These are phyloP conservation scores for Choloepus hoffmanni DNA, from an alignment of 2,113 vertebrate species.

Conservation along the genomic window DNA sequence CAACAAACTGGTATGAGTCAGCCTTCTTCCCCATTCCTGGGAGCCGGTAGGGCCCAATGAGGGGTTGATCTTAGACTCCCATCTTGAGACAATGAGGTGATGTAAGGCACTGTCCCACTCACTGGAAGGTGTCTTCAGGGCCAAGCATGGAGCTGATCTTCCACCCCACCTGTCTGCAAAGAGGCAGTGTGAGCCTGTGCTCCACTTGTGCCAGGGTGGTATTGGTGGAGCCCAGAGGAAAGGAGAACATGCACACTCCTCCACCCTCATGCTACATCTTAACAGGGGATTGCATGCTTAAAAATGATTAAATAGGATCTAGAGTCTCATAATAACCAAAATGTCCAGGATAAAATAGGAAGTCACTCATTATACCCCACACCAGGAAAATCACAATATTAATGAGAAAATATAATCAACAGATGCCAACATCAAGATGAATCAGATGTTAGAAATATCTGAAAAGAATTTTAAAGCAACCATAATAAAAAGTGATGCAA, in stretches of 20 bases:
- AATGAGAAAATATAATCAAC: conserved; percentile 30
- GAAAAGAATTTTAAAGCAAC: neutral
- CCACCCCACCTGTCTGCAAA: neutral
- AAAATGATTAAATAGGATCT: neutral
- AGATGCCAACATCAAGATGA: conserved; percentile 8
- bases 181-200: neutral
- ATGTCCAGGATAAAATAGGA: conserved; percentile 18
- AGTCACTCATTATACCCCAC: neutral
- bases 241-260: neutral
- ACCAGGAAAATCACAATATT: neutral
- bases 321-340: conserved; percentile 5
- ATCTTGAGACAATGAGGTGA: neutral
- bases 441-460: conserved; percentile 24
- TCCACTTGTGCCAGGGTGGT: neutral
- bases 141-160: conserved; percentile 14
- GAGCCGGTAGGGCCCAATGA: neutral
- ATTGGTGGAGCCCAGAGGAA: neutral
- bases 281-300: neutral
- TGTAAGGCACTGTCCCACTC: neutral
- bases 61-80: neutral
- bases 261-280: neutral
- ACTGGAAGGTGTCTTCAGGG: neutral
- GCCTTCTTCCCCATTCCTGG: neutral
- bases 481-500: conserved; percentile 4
- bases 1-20: conserved; percentile 45